Percentiles rank a stretch among this genome's conserved stretches.
These are phyloP conservation scores for Tetraneura akinire DNA, from an alignment of 1,140 invertebrate genomes.

Conservation along the genomic window DNA sequence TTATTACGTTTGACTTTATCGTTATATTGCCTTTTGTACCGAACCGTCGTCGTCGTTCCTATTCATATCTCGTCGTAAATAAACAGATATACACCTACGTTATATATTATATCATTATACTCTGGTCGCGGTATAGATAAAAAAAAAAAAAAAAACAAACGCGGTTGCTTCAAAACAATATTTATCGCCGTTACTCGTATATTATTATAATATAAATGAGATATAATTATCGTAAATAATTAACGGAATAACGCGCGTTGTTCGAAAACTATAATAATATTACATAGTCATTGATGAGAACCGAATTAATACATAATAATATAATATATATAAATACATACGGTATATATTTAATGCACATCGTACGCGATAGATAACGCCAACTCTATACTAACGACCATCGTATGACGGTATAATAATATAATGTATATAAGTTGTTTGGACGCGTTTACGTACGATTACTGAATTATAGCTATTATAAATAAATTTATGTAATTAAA, in stretches of 20 bases:
- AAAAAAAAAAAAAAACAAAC: no score
- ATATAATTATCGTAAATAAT: conserved; percentile 6
- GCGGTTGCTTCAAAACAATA: conserved; percentile 17
- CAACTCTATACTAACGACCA: no score
- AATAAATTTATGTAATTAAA: neutral
- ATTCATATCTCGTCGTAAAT: neutral
- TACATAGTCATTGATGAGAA: conserved; percentile 19
- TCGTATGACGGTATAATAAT: neutral
- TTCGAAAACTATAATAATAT: neutral
- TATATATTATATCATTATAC: neutral
- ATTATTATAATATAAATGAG: no score
- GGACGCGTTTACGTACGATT: neutral
- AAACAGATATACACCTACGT: no score
- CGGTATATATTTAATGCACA: no score
- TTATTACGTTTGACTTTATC: conserved; percentile 31
- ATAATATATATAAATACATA: no score
- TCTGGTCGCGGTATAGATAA: neutral
- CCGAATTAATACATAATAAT: neutral
- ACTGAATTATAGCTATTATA: conserved; percentile 11
- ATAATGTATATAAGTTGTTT: neutral
- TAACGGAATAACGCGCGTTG: neutral
- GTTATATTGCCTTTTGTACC: conserved; percentile 19
- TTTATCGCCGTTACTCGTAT: neutral
- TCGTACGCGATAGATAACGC: no score
- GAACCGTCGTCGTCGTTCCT: neutral